These are phyloP conservation scores for Noctua janthina DNA, from an alignment of 2,888 invertebrate species.

Conservation along the genomic window DNA sequence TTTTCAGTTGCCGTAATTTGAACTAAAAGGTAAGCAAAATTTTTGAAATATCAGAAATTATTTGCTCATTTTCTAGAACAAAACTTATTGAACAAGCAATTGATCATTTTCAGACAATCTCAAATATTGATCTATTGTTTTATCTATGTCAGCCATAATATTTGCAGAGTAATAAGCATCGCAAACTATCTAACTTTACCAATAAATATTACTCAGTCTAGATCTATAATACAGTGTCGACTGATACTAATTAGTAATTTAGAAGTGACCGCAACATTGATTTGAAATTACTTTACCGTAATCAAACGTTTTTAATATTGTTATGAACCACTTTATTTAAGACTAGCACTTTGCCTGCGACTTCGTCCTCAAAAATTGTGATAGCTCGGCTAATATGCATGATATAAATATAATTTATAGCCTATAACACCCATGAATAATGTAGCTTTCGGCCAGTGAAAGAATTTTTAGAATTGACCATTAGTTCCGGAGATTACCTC, in stretches of 20 bases:
- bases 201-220: constrained; percentile 50
- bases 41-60: constrained; percentile 54
- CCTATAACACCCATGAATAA: too few relatives aligned
- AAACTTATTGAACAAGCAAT: constrained; percentile 56
- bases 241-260: constrained; percentile 29
- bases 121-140: constrained; percentile 52
- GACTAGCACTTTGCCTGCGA: not conserved
- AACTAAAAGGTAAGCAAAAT: constrained; percentile 55
- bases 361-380: too few relatives aligned
- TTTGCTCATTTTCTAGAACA: constrained; percentile 49
- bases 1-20: constrained; percentile 49
- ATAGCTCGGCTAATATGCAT: too few relatives aligned
- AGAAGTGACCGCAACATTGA: constrained; percentile 22
- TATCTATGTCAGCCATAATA: constrained; percentile 48
- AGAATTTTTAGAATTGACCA: too few relatives aligned
- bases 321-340: constrained; percentile 38
- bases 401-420: too few relatives aligned
- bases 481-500: too few relatives aligned
- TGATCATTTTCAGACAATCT: constrained; percentile 52
- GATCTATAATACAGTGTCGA: not conserved
- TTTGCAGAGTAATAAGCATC: constrained; percentile 43
- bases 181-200: constrained; percentile 47
- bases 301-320: constrained; percentile 44
- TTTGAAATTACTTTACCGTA: constrained; percentile 32
- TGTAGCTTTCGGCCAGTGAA: too few relatives aligned